These are phyloP conservation scores for Andrena dorsata DNA, from an alignment of 2,888 invertebrate genomes.

Conservation along the genomic window DNA sequence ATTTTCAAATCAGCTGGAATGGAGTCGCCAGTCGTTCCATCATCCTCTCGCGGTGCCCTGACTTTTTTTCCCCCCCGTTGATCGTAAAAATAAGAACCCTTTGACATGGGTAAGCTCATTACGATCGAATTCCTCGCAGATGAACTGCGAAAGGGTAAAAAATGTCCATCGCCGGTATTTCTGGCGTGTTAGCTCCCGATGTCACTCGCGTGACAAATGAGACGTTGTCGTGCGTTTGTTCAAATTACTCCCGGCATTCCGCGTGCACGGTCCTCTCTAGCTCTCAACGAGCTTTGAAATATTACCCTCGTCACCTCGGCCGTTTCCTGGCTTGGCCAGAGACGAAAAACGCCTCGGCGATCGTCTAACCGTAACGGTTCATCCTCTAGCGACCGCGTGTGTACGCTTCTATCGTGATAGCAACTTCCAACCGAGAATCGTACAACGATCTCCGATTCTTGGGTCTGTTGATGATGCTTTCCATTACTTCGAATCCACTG, in stretches of 20 bases:
- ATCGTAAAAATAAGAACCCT: slow-evolving; percentile 63
- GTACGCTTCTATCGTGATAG: slow-evolving; percentile 13
- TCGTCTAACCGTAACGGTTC: slow-evolving; percentile 53
- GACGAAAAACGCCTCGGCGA: slow-evolving; percentile 48
- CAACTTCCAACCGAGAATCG: slow-evolving; percentile 1
- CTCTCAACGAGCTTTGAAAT: slow-evolving; percentile 81
- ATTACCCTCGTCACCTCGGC: slow-evolving; percentile 76
- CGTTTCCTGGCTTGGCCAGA: slow-evolving; percentile 49
- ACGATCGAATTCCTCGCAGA: slow-evolving; percentile 69
- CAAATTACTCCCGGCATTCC: slow-evolving; percentile 83
- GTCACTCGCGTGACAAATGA: slow-evolving; percentile 83
- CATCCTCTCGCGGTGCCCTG: neutral
- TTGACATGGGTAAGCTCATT: slow-evolving; percentile 67
- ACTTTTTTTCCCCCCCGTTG: neutral
- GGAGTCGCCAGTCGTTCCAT: slow-evolving; percentile 25
- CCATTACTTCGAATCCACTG: too few species aligned
- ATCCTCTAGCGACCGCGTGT: slow-evolving; percentile 7
- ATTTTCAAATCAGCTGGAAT: slow-evolving; percentile 5
- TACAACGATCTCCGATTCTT: slow-evolving; percentile 3
- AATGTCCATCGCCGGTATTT: slow-evolving; percentile 75
- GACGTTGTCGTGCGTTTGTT: slow-evolving; percentile 84
- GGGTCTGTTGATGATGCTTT: neutral
- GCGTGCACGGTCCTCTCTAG: slow-evolving; percentile 59
- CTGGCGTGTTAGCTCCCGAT: slow-evolving; percentile 67
- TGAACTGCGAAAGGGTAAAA: slow-evolving; percentile 62